Evolutionary conservation across 1,140 invertebrate species (phyloP), one percentile per base, ranked within the genome.

Genomic region (Zeugodacus cucurbitae): DNA sequence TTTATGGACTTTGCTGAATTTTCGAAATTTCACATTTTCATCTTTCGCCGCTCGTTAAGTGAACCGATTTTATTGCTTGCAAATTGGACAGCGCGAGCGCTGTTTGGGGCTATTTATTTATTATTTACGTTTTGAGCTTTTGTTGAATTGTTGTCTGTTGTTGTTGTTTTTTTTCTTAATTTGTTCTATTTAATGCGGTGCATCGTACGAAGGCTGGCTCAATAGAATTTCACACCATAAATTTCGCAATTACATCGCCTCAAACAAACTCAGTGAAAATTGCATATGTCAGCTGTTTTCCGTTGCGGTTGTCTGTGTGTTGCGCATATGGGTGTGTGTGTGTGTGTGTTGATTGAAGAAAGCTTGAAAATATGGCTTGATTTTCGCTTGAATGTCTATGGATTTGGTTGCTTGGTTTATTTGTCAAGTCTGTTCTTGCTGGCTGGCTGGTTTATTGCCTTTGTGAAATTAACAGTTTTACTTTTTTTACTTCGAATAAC

Each of bases 251-350:
- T 54, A 17, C 14, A 54, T 20, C 48, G 14, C 14, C 14, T 37
- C 70, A 74, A 41, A 37, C 6, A n/a, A 74, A n/a, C n/a, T n/a
- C 70, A 74, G 48, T 54, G 37, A 74, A 44, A 22, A 74, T 74
- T 74, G 37, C 70, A 74, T 74, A 22, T 37, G 70, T 74, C 70
- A 74, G 70, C 70, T 74, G 70, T 74, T 74, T 74, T 74, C 14
- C 34, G 4, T 17, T 44, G 37, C 22, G 34, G 37, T 74, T 41
- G 67, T 74, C 20, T 74, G 34, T 74, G 70, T 74, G 37, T 41
- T 74, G 20, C 70, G 37, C 70, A 74, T 74, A 70, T 70, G n/a
- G n/a, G n/a, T n/a, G n/a, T n/a, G 32, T 70, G 70, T 74, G 22
- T 8, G n/a, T n/a, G 32, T 70, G 70, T 74, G 22, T 8, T 10